phyloP scores from a whole-genome alignment of 2,113 vertebrate genomes.

The Rissa tridactyla region DNA sequence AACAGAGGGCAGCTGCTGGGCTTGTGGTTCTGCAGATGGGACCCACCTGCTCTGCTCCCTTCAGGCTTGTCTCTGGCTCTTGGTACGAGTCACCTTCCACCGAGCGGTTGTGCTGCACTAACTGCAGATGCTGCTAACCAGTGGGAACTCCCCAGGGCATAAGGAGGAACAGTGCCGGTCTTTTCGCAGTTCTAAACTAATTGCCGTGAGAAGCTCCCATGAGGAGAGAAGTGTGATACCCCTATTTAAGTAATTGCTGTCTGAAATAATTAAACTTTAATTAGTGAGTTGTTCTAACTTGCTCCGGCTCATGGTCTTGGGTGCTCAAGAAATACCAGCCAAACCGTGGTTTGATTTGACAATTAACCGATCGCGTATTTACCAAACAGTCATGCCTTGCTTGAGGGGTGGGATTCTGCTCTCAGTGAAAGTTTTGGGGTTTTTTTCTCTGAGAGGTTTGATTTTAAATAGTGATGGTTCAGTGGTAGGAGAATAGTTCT shows the following conservation, averaged over 20 bases:
- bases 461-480: background rate
- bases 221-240: background rate
- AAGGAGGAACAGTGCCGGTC: background rate
- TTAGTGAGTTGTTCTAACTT: background rate
- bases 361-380: background rate
- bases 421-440: background rate
- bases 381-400: background rate
- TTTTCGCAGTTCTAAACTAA: background rate
- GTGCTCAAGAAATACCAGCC: background rate
- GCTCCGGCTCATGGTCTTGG: background rate
- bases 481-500: background rate
- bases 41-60: background rate
- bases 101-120: accelerated
- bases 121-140: background rate
- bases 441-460: background rate
- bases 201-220: background rate
- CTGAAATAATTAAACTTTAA: background rate
- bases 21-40: background rate
- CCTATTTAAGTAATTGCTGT: background rate
- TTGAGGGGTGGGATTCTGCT: background rate
- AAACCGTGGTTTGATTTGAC: background rate
- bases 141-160: background rate
- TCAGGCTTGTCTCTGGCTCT: background rate
- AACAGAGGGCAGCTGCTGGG: background rate
- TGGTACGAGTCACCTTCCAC: background rate